A percentile compares a stretch with the other conserved stretches of the same genome.
Conservation (phyloP, 2,113 vertebrate species). For the Apaloderma vittatum region DNA sequence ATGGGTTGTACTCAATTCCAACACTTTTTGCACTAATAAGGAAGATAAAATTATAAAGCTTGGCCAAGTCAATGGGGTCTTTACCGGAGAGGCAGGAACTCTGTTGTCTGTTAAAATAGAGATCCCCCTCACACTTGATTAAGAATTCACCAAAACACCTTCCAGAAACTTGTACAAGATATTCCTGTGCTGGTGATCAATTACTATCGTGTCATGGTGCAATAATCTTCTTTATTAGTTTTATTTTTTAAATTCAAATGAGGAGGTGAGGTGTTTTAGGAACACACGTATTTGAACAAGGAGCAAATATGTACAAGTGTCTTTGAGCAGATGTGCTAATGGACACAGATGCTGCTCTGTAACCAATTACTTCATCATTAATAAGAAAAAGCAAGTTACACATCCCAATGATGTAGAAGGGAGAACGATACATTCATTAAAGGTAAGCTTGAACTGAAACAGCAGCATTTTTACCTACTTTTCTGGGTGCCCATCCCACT, state of each 20-base stretch:
- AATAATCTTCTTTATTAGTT: conserved; percentile 4
- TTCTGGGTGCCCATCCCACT: background rate
- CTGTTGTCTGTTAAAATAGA: background rate
- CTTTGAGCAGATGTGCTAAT: background rate
- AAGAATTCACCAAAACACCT: background rate
- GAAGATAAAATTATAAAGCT: background rate
- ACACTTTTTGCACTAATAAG: background rate
- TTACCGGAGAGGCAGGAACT: background rate
- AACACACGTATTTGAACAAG: background rate
- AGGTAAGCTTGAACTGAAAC: accelerated
- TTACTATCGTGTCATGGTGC: background rate
- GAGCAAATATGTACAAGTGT: background rate
- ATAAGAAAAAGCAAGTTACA: background rate
- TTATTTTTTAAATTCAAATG: conserved; percentile 23
- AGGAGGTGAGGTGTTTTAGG: background rate
- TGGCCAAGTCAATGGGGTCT: background rate
- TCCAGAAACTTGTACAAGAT: background rate
- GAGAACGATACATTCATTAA: background rate
- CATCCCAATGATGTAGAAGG: background rate
- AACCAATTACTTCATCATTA: background rate
- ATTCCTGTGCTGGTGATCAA: accelerated
- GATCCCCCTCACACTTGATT: background rate
- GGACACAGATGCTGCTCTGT: background rate
- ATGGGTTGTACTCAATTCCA: background rate
- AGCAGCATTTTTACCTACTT: background rate